Conservation (phyloP, 2,113 vertebrate genomes). For the Thamnaconus septentrionalis region DNA sequence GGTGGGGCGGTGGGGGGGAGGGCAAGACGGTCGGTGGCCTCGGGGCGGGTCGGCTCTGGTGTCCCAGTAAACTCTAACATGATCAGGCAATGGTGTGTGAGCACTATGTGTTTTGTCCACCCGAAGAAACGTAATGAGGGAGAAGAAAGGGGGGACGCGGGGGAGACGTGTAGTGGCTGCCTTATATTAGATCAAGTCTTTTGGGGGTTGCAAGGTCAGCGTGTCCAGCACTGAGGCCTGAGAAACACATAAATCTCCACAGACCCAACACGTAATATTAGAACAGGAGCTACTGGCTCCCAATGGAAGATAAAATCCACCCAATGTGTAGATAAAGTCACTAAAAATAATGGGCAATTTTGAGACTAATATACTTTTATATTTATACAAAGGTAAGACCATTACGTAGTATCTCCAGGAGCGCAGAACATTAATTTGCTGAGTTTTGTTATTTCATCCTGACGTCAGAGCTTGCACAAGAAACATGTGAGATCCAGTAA, state of each 20-base stretch:
- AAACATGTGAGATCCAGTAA: too few species aligned
- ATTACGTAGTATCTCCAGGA: too few species aligned
- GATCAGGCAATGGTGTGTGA: slow-evolving; percentile 57
- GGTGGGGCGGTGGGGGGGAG: slow-evolving; percentile 17
- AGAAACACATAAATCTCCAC: background rate
- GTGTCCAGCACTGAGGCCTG: background rate
- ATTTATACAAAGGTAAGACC: too few species aligned
- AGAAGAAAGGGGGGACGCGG: slow-evolving; percentile 13
- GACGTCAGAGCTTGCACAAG: too few species aligned
- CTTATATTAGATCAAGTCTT: slow-evolving; percentile 12
- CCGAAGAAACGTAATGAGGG: slow-evolving; percentile 55
- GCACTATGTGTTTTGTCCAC: slow-evolving; percentile 44
- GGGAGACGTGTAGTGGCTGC: slow-evolving; percentile 19
- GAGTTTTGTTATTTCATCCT: too few species aligned
- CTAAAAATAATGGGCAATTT: too few species aligned
- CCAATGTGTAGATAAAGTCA: too few species aligned
- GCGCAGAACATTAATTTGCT: too few species aligned
- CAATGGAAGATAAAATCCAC: too few species aligned
- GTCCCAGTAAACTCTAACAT: slow-evolving; percentile 49
- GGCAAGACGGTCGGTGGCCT: background rate
- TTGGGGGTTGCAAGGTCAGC: slow-evolving; percentile 6
- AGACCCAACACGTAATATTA: background rate
- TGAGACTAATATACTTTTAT: too few species aligned
- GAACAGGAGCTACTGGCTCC: too few species aligned
- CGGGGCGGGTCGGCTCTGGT: slow-evolving; percentile 18